These are phyloP conservation scores for Malurus elegans DNA, from an alignment of 2,113 vertebrate genomes.

Conservation along the genomic window DNA sequence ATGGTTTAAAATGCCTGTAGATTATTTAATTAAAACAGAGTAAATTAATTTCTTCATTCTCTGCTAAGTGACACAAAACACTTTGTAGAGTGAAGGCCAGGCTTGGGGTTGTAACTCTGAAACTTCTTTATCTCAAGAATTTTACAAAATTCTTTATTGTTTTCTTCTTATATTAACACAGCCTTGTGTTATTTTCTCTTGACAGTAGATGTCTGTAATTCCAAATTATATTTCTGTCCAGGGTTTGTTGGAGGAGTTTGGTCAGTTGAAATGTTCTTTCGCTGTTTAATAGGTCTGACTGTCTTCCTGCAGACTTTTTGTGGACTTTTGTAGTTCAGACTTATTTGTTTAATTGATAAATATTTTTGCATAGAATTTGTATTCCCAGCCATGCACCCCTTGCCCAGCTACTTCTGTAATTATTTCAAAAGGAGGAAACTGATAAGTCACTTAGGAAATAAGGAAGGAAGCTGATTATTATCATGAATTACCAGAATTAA, in stretches of 20 bases:
- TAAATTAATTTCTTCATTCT: neutral
- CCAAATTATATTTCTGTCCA: neutral
- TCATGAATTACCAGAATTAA: neutral
- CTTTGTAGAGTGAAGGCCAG: neutral
- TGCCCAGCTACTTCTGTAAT: neutral
- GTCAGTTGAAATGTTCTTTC: neutral
- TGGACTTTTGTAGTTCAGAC: neutral
- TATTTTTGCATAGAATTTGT: neutral
- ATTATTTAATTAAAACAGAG: neutral
- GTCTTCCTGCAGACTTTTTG: neutral
- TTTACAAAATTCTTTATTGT: neutral
- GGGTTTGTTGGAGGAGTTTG: neutral
- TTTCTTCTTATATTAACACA: neutral
- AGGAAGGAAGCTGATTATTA: neutral
- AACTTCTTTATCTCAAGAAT: neutral
- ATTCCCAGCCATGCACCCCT: neutral
- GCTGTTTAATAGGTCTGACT: neutral
- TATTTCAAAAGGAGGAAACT: neutral
- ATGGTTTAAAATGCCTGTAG: neutral
- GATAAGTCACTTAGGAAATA: neutral
- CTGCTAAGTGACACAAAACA: neutral
- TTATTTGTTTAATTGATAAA: conserved; percentile 2
- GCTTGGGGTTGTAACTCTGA: neutral
- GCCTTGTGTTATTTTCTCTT: neutral
- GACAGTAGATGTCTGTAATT: neutral